Percentiles rank a stretch among this genome's conserved stretches.
phyloP scores from a whole-genome alignment of 2,888 invertebrate genomes.

The Charanyca ferruginea region DNA sequence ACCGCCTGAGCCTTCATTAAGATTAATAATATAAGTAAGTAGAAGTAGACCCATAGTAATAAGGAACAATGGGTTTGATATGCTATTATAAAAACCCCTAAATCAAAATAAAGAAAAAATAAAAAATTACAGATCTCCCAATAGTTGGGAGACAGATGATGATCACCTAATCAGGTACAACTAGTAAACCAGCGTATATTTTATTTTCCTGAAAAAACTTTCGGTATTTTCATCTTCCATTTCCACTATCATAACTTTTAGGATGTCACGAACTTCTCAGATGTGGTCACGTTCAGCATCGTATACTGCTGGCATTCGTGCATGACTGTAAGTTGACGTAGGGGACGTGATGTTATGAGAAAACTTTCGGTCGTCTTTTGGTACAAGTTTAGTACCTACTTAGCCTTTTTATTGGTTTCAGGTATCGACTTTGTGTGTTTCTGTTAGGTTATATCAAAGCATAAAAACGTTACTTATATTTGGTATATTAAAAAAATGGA shows the following conservation, averaged over 20 bases:
- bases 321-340: slow-evolving; percentile 24
- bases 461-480: too few relatives aligned
- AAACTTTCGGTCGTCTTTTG: slow-evolving; percentile 2
- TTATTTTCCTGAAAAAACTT: neutral
- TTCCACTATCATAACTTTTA: slow-evolving; percentile 22
- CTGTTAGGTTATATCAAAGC: neutral
- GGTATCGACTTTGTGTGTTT: neutral
- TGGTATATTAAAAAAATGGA: too few relatives aligned
- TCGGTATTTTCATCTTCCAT: neutral
- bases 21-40: too few relatives aligned
- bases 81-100: too few relatives aligned
- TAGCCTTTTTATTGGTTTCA: neutral
- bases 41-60: too few relatives aligned
- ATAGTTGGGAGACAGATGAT: too few relatives aligned
- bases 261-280: slow-evolving; percentile 18
- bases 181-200: neutral
- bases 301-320: slow-evolving; percentile 15
- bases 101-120: too few relatives aligned
- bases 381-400: neutral
- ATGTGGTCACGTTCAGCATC: slow-evolving; percentile 47
- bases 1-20: too few relatives aligned
- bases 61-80: too few relatives aligned
- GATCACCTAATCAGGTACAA: too few relatives aligned
- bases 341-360: slow-evolving; percentile 17
- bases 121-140: too few relatives aligned